phyloP scores from a whole-genome alignment of 1,140 invertebrate species.

The Camponotus pennsylvanicus region DNA sequence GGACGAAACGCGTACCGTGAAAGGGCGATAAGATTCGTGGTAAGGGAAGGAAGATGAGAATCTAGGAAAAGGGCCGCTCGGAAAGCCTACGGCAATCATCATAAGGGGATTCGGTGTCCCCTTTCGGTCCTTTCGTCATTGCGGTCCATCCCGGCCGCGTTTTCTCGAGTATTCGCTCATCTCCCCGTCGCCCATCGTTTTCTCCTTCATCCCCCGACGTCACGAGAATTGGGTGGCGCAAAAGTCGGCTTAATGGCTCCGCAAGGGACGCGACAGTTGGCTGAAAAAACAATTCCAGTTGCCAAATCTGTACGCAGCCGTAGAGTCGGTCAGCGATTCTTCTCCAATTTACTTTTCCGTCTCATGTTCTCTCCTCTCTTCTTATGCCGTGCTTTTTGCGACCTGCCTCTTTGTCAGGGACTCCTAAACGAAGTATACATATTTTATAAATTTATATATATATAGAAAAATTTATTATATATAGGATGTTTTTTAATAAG shows the following conservation, averaged over 20 bases:
- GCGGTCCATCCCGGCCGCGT: slow-evolving; percentile 48
- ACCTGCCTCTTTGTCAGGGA: not conserved
- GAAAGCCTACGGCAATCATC: slow-evolving; percentile 77
- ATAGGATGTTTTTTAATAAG: too few species aligned
- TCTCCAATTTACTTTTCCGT: slow-evolving; percentile 43
- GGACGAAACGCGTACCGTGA: slow-evolving; percentile 53
- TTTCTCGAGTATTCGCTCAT: slow-evolving; percentile 46
- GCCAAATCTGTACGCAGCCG: slow-evolving; percentile 52
- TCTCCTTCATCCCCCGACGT: slow-evolving; percentile 10
- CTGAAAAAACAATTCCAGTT: slow-evolving; percentile 78
- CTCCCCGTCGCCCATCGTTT: slow-evolving; percentile 24
- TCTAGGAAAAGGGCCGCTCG: slow-evolving; percentile 68
- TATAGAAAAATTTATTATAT: not conserved
- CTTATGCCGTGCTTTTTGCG: not conserved
- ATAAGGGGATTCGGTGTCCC: slow-evolving; percentile 74
- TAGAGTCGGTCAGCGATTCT: slow-evolving; percentile 75
- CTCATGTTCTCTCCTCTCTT: not conserved
- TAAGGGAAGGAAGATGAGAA: slow-evolving; percentile 63
- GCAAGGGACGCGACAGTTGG: slow-evolving; percentile 70
- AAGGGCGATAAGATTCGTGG: slow-evolving; percentile 68
- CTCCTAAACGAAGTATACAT: slow-evolving; percentile 12
- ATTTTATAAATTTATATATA: not conserved
- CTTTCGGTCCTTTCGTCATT: slow-evolving; percentile 69
- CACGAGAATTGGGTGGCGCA: slow-evolving; percentile 51
- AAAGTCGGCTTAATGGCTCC: slow-evolving; percentile 77